These are phyloP conservation scores for Cataglyphis livida DNA, from an alignment of 2,888 invertebrate genomes.

Conservation along the genomic window DNA sequence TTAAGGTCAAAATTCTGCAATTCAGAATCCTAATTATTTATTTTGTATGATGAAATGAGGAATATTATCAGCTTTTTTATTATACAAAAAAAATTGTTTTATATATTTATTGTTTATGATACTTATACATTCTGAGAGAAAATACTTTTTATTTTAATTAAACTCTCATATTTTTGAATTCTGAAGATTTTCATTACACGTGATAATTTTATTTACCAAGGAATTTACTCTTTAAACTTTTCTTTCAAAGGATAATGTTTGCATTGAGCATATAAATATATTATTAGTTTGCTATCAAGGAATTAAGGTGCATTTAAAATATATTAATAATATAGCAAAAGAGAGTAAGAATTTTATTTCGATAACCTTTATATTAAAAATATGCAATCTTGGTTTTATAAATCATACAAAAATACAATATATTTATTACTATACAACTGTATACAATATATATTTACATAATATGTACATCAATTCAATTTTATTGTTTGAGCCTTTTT, in stretches of 20 bases:
- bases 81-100: not conserved
- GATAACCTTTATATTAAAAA: constrained; percentile 65
- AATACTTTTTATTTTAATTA: not conserved
- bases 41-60: not conserved
- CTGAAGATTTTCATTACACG: not conserved
- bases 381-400: constrained; percentile 63
- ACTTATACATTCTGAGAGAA: not conserved
- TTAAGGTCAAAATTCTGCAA: not conserved
- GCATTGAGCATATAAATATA: not conserved
- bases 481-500: not conserved
- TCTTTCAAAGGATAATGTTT: not conserved
- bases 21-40: not conserved
- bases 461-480: constrained; percentile 66
- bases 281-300: not conserved
- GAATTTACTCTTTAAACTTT: not conserved
- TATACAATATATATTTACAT: constrained; percentile 60
- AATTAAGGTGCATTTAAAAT: constrained; percentile 1
- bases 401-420: constrained; percentile 67
- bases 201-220: not conserved
- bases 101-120: not conserved
- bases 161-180: constrained; percentile 2
- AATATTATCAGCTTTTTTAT: not conserved
- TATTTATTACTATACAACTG: not conserved
- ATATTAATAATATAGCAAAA: constrained; percentile 53
- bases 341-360: constrained; percentile 61